Evolutionary conservation across 2,113 vertebrate species (phyloP).

Genomic region (Pygoscelis adeliae): DNA sequence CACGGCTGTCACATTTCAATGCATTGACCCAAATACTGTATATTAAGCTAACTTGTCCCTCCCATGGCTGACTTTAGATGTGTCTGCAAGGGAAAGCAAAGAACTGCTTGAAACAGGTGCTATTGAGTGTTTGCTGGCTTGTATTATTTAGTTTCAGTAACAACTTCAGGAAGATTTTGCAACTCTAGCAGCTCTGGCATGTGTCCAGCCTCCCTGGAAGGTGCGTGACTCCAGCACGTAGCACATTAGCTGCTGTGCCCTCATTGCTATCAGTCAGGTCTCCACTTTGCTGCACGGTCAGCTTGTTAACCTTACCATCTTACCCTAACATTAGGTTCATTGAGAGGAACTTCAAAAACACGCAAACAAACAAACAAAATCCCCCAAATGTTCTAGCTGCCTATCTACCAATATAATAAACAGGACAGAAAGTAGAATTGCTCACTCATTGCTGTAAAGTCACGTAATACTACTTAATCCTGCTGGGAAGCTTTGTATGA

Average conservation of each 20-base stretch:
- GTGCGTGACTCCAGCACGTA: background rate
- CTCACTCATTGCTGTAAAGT: background rate
- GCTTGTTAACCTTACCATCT: background rate
- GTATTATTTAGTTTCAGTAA: background rate
- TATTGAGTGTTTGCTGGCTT: background rate
- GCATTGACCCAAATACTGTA: background rate
- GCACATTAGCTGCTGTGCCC: background rate
- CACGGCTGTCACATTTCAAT: background rate
- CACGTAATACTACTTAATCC: background rate
- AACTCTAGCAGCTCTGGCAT: background rate
- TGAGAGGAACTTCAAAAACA: background rate
- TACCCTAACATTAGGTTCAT: background rate
- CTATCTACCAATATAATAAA: background rate
- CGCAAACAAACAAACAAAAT: background rate
- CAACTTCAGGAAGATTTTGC: background rate
- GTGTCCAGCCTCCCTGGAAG: background rate
- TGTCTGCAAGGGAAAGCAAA: background rate
- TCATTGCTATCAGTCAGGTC: background rate
- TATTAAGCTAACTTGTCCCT: background rate
- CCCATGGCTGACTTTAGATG: background rate
- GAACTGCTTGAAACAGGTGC: background rate
- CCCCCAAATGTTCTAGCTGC: background rate
- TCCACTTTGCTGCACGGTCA: background rate
- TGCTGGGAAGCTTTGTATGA: background rate
- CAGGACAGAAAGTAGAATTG: background rate